phyloP scores from a whole-genome alignment of 1,140 invertebrate species.

The Drosophila guanche region DNA sequence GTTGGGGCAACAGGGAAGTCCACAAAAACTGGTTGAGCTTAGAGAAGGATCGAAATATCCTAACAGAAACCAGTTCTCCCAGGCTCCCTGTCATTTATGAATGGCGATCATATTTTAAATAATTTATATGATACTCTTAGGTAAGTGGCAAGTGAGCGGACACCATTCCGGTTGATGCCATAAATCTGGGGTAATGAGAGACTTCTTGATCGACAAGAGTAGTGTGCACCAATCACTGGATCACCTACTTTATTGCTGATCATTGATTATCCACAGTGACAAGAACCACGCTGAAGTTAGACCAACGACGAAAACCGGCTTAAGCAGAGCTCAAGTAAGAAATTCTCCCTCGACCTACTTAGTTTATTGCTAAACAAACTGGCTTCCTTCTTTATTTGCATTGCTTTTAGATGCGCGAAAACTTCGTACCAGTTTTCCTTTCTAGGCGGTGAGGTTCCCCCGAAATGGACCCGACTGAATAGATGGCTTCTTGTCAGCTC shows the following conservation, averaged over 20 bases:
- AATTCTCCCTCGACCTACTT: not conserved
- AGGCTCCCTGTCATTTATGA: constrained; percentile 29
- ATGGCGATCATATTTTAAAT: constrained; percentile 13
- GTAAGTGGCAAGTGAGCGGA: too few species aligned
- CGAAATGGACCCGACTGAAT: not conserved
- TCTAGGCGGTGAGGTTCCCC: not conserved
- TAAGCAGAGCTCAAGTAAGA: constrained; percentile 9
- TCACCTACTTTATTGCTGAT: too few species aligned
- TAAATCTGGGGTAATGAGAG: too few species aligned
- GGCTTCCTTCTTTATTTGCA: constrained; percentile 25
- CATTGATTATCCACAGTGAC: too few species aligned
- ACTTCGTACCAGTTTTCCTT: constrained; percentile 7
- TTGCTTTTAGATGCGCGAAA: constrained; percentile 10
- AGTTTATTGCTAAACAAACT: not conserved
- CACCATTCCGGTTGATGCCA: too few species aligned
- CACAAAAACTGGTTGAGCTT: too few species aligned
- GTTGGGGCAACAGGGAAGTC: not conserved
- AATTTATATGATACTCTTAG: constrained; percentile 25
- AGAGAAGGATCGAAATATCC: constrained; percentile 3
- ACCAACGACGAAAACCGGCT: not conserved
- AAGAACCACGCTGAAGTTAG: too few species aligned
- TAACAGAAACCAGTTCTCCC: constrained; percentile 17
- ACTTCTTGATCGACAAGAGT: too few species aligned
- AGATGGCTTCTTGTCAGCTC: not conserved
- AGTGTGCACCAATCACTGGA: too few species aligned